Conservation (phyloP, 2,888 invertebrate species). For the Sussaba pulchella region DNA sequence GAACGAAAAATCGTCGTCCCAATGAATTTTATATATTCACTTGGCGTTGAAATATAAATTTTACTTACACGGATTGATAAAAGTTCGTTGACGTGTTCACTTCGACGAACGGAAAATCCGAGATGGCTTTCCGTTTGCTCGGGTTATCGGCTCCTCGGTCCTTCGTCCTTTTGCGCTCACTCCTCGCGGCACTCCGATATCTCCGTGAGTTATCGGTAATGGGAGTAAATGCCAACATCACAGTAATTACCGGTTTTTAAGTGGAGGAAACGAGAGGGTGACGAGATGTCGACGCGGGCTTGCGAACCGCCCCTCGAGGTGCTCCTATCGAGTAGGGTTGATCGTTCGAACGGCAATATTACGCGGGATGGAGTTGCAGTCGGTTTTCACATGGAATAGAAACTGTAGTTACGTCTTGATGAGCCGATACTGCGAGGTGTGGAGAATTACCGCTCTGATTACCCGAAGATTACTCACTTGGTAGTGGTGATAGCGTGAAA, state of each 20-base stretch:
- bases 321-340: not conserved
- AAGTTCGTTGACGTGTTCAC: constrained; percentile 37
- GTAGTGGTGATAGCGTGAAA: constrained; percentile 15
- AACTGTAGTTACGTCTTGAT: constrained; percentile 1
- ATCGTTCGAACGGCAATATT: not conserved
- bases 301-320: constrained; percentile 8
- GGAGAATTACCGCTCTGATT: no score
- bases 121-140: constrained; percentile 5
- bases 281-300: constrained; percentile 49
- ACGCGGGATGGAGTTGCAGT: not conserved
- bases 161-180: not conserved
- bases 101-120: constrained; percentile 64
- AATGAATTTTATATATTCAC: constrained; percentile 29
- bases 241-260: constrained; percentile 78
- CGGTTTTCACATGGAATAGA: not conserved
- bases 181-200: constrained; percentile 32
- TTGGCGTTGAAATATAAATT: constrained; percentile 57
- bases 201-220: constrained; percentile 31
- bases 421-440: constrained; percentile 13
- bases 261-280: constrained; percentile 73
- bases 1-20: not conserved
- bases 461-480: not conserved
- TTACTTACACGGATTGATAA: not conserved
- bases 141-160: constrained; percentile 4
- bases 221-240: constrained; percentile 74